Conservation (phyloP, 2,797 vertebrate species). For the Hypotaenidia philippensis region DNA sequence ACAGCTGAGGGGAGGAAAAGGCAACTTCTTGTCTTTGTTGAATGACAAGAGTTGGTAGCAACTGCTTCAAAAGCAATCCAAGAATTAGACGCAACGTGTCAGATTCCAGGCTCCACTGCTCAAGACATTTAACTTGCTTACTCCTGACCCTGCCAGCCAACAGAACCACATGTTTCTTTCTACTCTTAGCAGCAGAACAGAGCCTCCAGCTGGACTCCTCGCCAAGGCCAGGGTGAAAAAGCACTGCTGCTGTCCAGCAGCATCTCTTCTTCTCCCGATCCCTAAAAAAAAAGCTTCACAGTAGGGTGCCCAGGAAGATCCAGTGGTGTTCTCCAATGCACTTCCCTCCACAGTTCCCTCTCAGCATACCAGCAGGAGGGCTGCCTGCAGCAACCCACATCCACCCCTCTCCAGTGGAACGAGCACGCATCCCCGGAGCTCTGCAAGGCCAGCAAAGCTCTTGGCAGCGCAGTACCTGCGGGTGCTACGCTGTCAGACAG, state of each 20-base stretch:
- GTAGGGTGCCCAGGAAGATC: background rate
- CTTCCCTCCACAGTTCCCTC: background rate
- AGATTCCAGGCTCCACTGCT: background rate
- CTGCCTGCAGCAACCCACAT: slow-evolving; percentile 41
- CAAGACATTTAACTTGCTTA: background rate
- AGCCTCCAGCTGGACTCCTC: background rate
- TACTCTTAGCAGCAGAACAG: background rate
- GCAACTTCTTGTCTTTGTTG: background rate
- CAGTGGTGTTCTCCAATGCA: background rate
- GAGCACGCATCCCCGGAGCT: background rate
- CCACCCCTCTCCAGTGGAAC: background rate
- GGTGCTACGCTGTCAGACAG: background rate
- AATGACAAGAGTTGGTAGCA: background rate
- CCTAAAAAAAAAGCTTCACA: background rate
- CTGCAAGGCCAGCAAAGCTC: slow-evolving; percentile 13
- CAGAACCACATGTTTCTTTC: background rate
- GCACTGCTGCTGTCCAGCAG: background rate
- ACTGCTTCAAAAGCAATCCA: background rate
- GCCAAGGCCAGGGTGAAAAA: background rate
- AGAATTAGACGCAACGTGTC: background rate
- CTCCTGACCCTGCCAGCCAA: background rate
- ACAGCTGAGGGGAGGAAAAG: background rate
- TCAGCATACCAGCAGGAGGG: background rate
- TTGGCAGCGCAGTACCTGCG: slow-evolving; percentile 25
- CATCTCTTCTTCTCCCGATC: background rate